Percentiles rank a stretch among this genome's conserved stretches.
phyloP scores from a whole-genome alignment of 2,797 vertebrate genomes.

The Artibeus lituratus region DNA sequence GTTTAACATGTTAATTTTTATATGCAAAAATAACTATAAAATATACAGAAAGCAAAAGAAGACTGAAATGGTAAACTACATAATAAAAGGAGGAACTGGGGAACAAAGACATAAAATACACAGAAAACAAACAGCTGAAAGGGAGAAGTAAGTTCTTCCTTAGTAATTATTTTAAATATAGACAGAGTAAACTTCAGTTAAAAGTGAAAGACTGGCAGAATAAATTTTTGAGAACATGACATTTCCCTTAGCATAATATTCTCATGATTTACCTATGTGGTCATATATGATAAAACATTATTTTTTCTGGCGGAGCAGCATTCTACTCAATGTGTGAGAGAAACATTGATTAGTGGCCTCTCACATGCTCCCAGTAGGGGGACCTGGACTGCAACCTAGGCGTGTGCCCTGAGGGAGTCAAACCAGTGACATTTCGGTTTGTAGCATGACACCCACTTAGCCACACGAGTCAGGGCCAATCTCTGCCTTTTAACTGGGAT shows the following conservation, averaged over 20 bases:
- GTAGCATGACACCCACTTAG: too few relatives aligned
- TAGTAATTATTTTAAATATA: not conserved
- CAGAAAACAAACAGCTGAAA: not conserved
- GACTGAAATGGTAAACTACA: not conserved
- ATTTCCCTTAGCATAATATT: not conserved
- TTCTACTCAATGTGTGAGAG: not conserved
- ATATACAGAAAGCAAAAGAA: not conserved
- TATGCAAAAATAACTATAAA: not conserved
- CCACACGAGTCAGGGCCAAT: too few relatives aligned
- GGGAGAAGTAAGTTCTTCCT: not conserved
- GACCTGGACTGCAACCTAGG: too few relatives aligned
- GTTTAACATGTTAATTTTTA: not conserved
- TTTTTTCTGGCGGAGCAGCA: not conserved
- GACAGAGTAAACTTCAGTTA: not conserved
- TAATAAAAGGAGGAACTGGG: not conserved
- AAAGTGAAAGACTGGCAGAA: not conserved
- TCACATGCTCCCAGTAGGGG: too few relatives aligned
- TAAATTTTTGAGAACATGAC: not conserved
- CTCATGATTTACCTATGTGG: not conserved
- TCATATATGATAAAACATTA: not conserved
- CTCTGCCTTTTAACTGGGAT: not conserved
- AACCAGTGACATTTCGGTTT: too few relatives aligned
- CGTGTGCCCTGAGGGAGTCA: too few relatives aligned
- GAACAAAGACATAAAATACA: not conserved
- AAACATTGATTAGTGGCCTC: too few relatives aligned